These are phyloP conservation scores for Notechis scutatus DNA, from an alignment of 2,113 vertebrate species.

Conservation along the genomic window DNA sequence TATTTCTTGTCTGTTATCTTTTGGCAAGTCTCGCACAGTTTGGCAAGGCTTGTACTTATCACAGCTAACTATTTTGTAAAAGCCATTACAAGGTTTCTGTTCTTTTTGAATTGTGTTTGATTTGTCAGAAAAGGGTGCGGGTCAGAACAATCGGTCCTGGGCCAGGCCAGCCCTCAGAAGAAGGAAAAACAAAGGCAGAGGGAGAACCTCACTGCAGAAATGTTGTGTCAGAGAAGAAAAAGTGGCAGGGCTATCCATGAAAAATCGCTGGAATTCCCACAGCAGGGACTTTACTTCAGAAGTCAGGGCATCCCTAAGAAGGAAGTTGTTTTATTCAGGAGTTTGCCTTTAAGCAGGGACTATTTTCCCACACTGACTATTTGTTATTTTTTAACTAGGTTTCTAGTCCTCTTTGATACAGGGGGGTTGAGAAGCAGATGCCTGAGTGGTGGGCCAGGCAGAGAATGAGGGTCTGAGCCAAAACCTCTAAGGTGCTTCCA, in stretches of 20 bases:
- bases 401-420: neutral
- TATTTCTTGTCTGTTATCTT: too few species aligned
- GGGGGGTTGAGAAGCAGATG: neutral
- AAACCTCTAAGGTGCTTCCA: neutral
- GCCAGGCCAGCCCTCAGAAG: neutral
- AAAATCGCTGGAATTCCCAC: neutral
- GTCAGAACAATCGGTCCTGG: neutral
- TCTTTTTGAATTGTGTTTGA: too few species aligned
- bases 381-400: neutral
- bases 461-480: neutral
- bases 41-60: too few species aligned
- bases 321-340: neutral
- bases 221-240: neutral
- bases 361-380: fast-evolving
- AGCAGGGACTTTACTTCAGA: neutral
- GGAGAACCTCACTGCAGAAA: neutral
- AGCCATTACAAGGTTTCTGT: too few species aligned
- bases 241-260: neutral
- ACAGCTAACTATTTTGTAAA: too few species aligned
- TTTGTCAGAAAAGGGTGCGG: too few species aligned
- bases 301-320: neutral
- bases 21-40: too few species aligned
- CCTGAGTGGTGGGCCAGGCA: neutral
- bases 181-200: neutral
- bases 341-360: neutral